Conservation (phyloP, 2,888 invertebrate genomes). For the Dysmachus trigonus region DNA sequence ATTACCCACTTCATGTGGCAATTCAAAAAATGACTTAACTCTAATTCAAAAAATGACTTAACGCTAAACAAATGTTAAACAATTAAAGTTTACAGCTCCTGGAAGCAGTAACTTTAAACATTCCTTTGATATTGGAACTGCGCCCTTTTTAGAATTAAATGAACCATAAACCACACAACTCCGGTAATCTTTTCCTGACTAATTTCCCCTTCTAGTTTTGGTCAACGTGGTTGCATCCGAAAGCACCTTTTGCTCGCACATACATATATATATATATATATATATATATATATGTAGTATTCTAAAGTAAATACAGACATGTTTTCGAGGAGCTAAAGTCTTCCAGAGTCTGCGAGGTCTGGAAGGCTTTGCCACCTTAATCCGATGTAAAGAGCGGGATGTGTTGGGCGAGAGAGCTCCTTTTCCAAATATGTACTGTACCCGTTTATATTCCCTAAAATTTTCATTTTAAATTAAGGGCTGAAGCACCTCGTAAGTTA, state of each 20-base stretch:
- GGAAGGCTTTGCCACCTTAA: not conserved
- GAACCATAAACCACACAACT: not conserved
- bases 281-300: not conserved
- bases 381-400: not conserved
- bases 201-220: not conserved
- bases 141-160: not conserved
- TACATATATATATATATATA: no score
- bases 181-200: not conserved
- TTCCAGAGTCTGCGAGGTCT: not conserved
- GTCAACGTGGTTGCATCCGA: not conserved
- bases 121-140: not conserved
- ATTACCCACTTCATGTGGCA: no score
- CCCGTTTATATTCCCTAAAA: not conserved
- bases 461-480: constrained; percentile 14
- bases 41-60: no score
- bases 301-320: not conserved
- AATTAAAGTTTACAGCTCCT: not conserved
- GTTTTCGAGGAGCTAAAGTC: not conserved
- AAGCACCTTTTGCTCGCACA: not conserved
- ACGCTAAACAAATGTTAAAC: no score
- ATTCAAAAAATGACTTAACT: no score
- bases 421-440: not conserved
- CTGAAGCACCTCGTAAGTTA: not conserved
- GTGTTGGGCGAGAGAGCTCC: not conserved
- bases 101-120: not conserved